Base-by-base conservation (phyloP, 2,113 vertebrate genomes). In the Grus americana region DNA sequence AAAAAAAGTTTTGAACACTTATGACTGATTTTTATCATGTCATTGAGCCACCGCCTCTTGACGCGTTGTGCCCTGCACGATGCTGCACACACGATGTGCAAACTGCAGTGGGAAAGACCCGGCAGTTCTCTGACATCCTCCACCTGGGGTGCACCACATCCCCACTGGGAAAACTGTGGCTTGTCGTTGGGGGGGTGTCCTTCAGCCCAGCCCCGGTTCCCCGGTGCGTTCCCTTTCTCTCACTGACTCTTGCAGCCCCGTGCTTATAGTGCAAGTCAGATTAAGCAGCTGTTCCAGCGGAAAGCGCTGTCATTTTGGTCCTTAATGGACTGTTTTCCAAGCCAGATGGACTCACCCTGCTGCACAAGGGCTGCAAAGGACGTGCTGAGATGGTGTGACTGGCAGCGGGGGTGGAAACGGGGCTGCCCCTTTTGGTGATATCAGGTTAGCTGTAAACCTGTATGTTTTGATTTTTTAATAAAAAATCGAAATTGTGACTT, bases 1-100 rank as follows among this genome's bases (percentile, higher is more conserved):
- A 57, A 57, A 38, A 38, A 47, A 87, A 18, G 9, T 55, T 87
- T 66, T 36, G 26, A 85, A n/a, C 19, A 10, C 21, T 47, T 42
- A n/a, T 0, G 4, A 54, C 8, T 2, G 2, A 36, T 81, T 75
- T 87, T 67, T 67, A 15, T 70, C 4, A 4, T 40, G 32, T 58
- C 40, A 11, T 8, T 38, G 62, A 81, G 57, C 30, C 57, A 8
- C 15, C 0, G 0, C 18, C 26, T 44, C 47, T 40, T 18, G 30
- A 22, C 0, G 3, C 7, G 6, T 1, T 23, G 54, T 50, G 30
- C 57, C 44, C 36, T 50, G 30, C 3, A 3, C 11, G 65, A 15
- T 34, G 24, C 2, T 24, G 34, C 42, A 23, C 0, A 0, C 6
- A 1, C 0, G 54, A 10, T 3, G n/a, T 52, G 54, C 50, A 34